Evolutionary conservation across 2,797 vertebrate species (phyloP).

Genomic region (Passerculus sandwichensis): DNA sequence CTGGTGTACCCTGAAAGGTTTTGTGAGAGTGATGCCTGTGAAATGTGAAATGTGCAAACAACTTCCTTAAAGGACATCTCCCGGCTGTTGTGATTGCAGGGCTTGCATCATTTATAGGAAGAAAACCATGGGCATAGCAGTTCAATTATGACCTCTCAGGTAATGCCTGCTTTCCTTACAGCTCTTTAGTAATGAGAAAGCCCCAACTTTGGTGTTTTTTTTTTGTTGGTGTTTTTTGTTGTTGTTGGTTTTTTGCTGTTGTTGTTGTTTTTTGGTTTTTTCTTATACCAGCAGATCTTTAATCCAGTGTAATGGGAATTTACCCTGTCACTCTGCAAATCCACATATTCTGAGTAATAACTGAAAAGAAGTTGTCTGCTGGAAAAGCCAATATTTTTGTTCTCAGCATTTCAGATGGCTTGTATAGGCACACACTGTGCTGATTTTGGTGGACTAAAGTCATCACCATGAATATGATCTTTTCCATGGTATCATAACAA

Average conservation of each 20-base stretch:
- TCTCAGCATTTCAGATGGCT: neutral
- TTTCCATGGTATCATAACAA: neutral
- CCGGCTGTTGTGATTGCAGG: neutral
- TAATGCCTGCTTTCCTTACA: neutral
- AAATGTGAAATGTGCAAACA: neutral
- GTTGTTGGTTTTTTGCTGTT: neutral
- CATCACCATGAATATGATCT: neutral
- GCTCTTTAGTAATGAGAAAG: neutral
- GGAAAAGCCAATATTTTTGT: neutral
- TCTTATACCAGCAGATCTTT: neutral
- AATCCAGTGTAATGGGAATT: neutral
- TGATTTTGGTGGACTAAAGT: neutral
- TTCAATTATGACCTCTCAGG: neutral
- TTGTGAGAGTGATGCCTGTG: neutral
- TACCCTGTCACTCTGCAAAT: neutral
- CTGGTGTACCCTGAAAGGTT: neutral
- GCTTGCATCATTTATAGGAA: neutral
- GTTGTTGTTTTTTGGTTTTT: neutral
- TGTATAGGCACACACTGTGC: neutral
- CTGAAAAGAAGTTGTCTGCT: neutral
- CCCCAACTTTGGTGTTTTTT: too few species aligned
- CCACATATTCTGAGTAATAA: neutral
- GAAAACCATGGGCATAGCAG: rapidly evolving
- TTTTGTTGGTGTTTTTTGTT: neutral
- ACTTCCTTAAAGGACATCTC: neutral